Base-by-base conservation (phyloP, 1,140 invertebrate species). In the Octopus sinensis region DNA sequence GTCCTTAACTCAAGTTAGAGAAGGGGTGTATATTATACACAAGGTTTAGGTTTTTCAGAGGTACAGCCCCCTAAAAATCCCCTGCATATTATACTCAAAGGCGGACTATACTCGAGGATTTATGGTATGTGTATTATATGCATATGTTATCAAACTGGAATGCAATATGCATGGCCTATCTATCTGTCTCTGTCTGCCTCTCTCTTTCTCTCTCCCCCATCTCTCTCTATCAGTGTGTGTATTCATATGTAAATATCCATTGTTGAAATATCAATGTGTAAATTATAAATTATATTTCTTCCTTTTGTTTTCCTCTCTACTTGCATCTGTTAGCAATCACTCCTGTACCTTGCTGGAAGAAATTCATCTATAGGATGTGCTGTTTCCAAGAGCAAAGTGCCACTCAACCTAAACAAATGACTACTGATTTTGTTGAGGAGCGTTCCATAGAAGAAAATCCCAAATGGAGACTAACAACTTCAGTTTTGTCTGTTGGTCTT, bases 361-460 rank as follows among this genome's bases (percentile, higher is more conserved):
- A 73, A 53, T 23, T 81, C 0, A 13, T 83, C 4, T 54, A 84
- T 71, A 83, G 85, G 83, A 71, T 84, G 5, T 85, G 85, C 79
- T 83, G 85, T 51, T 79, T 83, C 52, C 82, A 85, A 62, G 12
- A 54, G 75, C 30, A 30, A 1, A 81, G 30, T 13, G 79, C n/a
- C 17, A 17, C 43, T 53, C 23, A 17, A 6, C 54, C 83, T 3
- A 53, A 82, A 4, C 77, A 56, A 3, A 83, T 84, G 78, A 62
- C 12, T 6, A 78, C 84, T 4, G 53, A 79, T n/a, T 77, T 78
- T 5, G 54, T 78, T 43, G 83, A 84, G 43, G 82, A 79, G 81
- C n/a, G 82, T 53, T 84, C 85, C 13, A 83, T 85, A 5, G 23
- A 76, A 54, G 80, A 85, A 71, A 79, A 83, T 10, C 81, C 52